A percentile compares a stretch with the other conserved stretches of the same genome.
Conservation (phyloP, 2,797 vertebrate genomes). For the Betta splendens region DNA sequence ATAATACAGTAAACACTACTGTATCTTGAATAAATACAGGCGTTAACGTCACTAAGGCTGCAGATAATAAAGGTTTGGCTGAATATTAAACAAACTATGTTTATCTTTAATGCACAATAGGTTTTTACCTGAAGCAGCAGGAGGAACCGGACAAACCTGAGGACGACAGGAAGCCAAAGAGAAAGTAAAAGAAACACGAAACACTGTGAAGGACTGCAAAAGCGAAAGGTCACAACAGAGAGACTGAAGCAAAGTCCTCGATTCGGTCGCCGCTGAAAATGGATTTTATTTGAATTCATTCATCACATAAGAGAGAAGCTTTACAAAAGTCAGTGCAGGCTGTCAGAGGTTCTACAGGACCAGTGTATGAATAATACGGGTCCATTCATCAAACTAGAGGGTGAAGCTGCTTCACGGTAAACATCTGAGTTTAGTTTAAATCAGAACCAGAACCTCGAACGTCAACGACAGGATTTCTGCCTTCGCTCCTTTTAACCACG, state of each 20-base stretch:
- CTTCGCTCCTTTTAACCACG: accelerated
- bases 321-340: constrained; percentile 73
- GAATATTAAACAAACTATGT: no score
- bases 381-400: constrained; percentile 37
- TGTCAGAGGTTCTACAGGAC: constrained; percentile 45
- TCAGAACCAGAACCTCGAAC: not conserved
- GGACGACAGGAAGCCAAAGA: no score
- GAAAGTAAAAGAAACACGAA: no score
- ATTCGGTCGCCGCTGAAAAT: constrained; percentile 54
- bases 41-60: no score
- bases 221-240: constrained; percentile 7
- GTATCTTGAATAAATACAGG: no score
- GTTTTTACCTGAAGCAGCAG: no score
- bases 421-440: constrained; percentile 6
- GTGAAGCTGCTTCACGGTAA: constrained; percentile 14
- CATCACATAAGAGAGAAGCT: constrained; percentile 65
- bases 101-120: no score
- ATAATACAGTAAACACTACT: no score
- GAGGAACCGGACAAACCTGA: no score
- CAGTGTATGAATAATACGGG: constrained; percentile 36
- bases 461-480: not conserved
- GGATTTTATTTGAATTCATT: constrained; percentile 72
- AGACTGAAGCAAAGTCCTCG: constrained; percentile 9
- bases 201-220: no score
- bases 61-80: no score